Evolutionary conservation across 2,797 vertebrate genomes (phyloP).

Genomic region (Cryptoblepharus egeriae): DNA sequence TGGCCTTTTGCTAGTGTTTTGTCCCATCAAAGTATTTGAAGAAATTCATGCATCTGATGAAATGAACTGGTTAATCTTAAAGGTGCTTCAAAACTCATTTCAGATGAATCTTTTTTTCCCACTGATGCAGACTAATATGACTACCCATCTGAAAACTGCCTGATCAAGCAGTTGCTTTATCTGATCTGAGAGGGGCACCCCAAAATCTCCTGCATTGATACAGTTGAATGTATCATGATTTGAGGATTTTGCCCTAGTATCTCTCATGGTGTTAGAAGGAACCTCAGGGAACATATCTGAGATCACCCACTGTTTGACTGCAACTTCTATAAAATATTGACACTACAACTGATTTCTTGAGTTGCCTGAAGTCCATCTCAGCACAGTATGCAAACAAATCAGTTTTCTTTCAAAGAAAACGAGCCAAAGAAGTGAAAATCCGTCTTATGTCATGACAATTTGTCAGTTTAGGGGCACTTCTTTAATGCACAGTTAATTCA

Average conservation of each 20-base stretch:
- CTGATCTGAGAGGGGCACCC: too few species aligned
- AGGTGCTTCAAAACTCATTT: too few species aligned
- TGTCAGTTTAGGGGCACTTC: slow-evolving; percentile 60
- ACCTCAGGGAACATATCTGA: not conserved
- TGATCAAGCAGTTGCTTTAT: too few species aligned
- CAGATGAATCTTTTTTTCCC: too few species aligned
- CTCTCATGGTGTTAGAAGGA: not conserved
- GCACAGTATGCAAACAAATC: slow-evolving; percentile 50
- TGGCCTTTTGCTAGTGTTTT: too few species aligned
- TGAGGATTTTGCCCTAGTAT: not conserved
- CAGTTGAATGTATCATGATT: not conserved
- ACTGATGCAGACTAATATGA: too few species aligned
- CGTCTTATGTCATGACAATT: slow-evolving; percentile 57
- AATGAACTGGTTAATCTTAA: too few species aligned
- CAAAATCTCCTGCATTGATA: not conserved
- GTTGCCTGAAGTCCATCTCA: slow-evolving; percentile 23
- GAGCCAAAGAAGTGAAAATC: slow-evolving; percentile 52
- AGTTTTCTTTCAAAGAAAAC: slow-evolving; percentile 41
- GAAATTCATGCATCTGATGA: too few species aligned
- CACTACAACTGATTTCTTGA: slow-evolving; percentile 17
- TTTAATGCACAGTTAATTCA: slow-evolving; percentile 62
- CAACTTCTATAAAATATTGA: not conserved
- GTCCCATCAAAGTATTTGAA: too few species aligned
- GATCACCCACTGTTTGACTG: not conserved
- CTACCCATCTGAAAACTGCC: too few species aligned